A percentile compares a stretch with the other conserved stretches of the same genome.
phyloP scores from a whole-genome alignment of 2,888 invertebrate genomes.

The Ochlodes sylvanus region DNA sequence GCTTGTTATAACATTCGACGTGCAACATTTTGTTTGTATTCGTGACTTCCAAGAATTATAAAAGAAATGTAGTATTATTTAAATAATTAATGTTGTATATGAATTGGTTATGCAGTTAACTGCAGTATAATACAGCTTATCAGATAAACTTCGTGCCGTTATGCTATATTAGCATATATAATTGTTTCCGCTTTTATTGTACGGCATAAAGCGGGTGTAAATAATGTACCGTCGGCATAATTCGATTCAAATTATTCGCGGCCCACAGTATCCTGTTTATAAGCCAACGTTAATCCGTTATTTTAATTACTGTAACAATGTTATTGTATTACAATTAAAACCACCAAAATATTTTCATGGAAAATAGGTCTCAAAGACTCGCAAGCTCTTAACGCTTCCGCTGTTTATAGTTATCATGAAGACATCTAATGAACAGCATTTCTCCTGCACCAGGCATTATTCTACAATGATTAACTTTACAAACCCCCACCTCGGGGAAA shows the following conservation, averaged over 20 bases:
- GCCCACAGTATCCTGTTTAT: conserved; percentile 3
- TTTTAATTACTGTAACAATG: conserved; percentile 15
- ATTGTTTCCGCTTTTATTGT: conserved; percentile 16
- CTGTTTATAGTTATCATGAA: too few species aligned
- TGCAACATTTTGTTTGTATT: background rate
- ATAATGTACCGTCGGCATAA: conserved; percentile 14
- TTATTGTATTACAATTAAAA: too few species aligned
- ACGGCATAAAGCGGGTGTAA: background rate
- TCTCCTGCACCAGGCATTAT: too few species aligned
- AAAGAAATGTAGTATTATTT: background rate
- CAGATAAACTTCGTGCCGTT: conserved; percentile 9
- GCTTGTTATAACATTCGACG: background rate
- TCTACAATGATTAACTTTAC: too few species aligned
- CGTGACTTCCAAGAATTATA: background rate
- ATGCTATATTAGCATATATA: conserved; percentile 10
- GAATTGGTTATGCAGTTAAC: background rate
- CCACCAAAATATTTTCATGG: too few species aligned
- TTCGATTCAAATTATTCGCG: conserved; percentile 18
- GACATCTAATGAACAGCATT: too few species aligned
- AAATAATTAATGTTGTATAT: background rate
- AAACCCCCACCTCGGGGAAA: too few species aligned
- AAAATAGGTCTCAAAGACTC: too few species aligned
- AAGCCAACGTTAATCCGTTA: conserved; percentile 1
- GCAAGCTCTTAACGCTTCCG: too few species aligned
- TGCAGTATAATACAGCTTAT: background rate